A percentile compares a stretch with the other conserved stretches of the same genome.
Evolutionary conservation across 2,797 vertebrate species (phyloP).

Genomic region (Lepidocolaptes lacrymiger): DNA sequence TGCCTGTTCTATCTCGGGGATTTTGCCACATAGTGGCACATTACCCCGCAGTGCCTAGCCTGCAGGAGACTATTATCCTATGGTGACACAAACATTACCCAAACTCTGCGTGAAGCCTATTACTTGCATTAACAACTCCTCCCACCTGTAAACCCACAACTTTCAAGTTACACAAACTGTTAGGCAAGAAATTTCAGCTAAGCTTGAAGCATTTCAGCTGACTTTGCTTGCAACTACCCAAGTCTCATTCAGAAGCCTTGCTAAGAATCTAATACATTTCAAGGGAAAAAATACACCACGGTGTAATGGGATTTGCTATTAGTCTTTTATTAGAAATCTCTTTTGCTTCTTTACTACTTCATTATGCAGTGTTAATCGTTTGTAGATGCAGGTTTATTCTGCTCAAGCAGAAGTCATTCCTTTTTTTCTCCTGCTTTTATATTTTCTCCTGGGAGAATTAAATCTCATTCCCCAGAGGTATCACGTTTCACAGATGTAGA

Average conservation of each 20-base stretch:
- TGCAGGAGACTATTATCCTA: not conserved
- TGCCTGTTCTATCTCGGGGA: not conserved
- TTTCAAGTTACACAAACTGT: conserved; percentile 12
- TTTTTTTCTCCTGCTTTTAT: conserved; percentile 56
- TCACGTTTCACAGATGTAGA: conserved; percentile 61
- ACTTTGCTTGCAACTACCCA: conserved; percentile 25
- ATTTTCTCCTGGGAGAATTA: conserved; percentile 68
- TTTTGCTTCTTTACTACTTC: conserved; percentile 69
- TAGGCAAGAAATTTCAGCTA: conserved; percentile 2
- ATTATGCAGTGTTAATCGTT: conserved; percentile 64
- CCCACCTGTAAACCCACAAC: conserved; percentile 43
- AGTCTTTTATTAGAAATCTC: conserved; percentile 73
- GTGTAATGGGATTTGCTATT: conserved; percentile 74
- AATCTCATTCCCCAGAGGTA: conserved; percentile 65
- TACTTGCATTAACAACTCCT: conserved; percentile 29
- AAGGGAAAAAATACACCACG: conserved; percentile 41
- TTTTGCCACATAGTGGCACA: not conserved
- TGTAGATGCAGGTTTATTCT: conserved; percentile 62
- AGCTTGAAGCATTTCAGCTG: conserved; percentile 26
- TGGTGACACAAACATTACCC: conserved; percentile 42
- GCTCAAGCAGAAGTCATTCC: conserved; percentile 53
- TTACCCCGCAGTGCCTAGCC: not conserved
- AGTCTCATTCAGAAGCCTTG: conserved; percentile 47
- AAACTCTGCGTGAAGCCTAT: conserved; percentile 5
- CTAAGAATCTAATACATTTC: conserved; percentile 42